Percentiles rank a stretch among this genome's conserved stretches.
phyloP scores from a whole-genome alignment of 2,797 vertebrate species.

The Sandelia bainsii region DNA sequence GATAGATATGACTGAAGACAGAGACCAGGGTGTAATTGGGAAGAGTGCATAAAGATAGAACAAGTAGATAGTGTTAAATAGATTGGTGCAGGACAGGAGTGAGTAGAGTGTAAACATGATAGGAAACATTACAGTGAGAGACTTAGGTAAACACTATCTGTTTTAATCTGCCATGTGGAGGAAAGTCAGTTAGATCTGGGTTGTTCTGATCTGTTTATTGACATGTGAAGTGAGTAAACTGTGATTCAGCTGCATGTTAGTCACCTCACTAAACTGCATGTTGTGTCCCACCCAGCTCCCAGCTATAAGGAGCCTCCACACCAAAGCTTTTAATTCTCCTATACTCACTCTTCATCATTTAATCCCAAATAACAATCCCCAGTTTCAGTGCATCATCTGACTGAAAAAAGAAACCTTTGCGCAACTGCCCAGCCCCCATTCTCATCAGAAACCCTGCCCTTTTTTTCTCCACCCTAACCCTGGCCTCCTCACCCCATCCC shows the following conservation, averaged over 20 bases:
- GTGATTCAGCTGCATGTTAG: slow-evolving; percentile 53
- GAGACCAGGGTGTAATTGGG: not conserved
- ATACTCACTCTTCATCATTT: not conserved
- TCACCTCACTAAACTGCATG: slow-evolving; percentile 43
- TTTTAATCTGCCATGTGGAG: slow-evolving; percentile 20
- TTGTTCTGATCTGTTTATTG: slow-evolving; percentile 43
- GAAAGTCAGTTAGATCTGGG: slow-evolving; percentile 8
- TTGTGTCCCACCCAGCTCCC: slow-evolving; percentile 24
- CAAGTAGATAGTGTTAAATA: not conserved
- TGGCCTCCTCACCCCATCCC: slow-evolving; percentile 14
- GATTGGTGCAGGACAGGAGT: not conserved
- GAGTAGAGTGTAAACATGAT: not conserved
- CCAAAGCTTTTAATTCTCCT: slow-evolving; percentile 18
- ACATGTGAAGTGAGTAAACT: slow-evolving; percentile 43
- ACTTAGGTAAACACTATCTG: slow-evolving; percentile 21
- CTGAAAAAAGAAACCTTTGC: slow-evolving; percentile 16
- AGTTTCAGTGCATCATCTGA: not conserved
- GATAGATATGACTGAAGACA: not conserved
- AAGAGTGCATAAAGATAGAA: slow-evolving; percentile 13
- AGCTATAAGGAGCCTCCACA: slow-evolving; percentile 33
- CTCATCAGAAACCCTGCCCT: not conserved
- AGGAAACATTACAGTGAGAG: slow-evolving; percentile 7
- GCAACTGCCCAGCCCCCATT: not conserved
- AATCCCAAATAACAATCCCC: slow-evolving; percentile 18
- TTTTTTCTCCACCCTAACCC: slow-evolving; percentile 25